These are phyloP conservation scores for Pachydiplax longipennis DNA, from an alignment of 2,888 invertebrate species.

Conservation along the genomic window DNA sequence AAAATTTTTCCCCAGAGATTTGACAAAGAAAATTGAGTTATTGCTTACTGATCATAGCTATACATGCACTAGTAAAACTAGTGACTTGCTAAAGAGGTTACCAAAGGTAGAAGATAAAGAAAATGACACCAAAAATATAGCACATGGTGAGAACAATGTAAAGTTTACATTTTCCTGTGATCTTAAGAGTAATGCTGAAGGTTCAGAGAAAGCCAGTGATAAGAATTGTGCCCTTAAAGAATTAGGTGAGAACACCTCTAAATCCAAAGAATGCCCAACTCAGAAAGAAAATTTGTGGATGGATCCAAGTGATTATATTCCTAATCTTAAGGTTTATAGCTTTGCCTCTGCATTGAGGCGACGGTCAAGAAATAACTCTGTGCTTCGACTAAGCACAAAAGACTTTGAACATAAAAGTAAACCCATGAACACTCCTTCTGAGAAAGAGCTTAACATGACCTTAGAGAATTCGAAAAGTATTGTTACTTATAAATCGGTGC, in stretches of 20 bases:
- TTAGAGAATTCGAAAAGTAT: constrained; percentile 9
- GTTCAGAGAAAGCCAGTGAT: neutral
- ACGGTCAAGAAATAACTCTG: neutral
- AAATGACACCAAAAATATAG: neutral
- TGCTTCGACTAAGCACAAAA: constrained; percentile 5
- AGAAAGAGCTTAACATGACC: neutral
- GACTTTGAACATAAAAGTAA: neutral
- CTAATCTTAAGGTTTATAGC: constrained; percentile 22
- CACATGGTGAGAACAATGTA: neutral
- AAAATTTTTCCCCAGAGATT: neutral
- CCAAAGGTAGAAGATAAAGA: neutral
- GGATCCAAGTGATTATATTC: constrained; percentile 33
- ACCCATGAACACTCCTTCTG: neutral
- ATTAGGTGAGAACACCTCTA: neutral
- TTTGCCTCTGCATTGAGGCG: constrained; percentile 25
- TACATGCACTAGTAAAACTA: constrained; percentile 5
- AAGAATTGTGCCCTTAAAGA: neutral
- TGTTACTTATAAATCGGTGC: neutral
- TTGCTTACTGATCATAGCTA: constrained; percentile 6
- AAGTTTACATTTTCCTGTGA: constrained; percentile 10
- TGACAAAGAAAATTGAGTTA: neutral
- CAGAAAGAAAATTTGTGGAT: constrained; percentile 38
- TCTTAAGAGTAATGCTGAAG: neutral
- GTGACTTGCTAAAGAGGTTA: constrained; percentile 11
- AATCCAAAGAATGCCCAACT: constrained; percentile 26